Percentiles rank a stretch among this genome's conserved stretches.
Evolutionary conservation across 1,140 invertebrate genomes (phyloP).

Genomic region (Zophobas morio): DNA sequence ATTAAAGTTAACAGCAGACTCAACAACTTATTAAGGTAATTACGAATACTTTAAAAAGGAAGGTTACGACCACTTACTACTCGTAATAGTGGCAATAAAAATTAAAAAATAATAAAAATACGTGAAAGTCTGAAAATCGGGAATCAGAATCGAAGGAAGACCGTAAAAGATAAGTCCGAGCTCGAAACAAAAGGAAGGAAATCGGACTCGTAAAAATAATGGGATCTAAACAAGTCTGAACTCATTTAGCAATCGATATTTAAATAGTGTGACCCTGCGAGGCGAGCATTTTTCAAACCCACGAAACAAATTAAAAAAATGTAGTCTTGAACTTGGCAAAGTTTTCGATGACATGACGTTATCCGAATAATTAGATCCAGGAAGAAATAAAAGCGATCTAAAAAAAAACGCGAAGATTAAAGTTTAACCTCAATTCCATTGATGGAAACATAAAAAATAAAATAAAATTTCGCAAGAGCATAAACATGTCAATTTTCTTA

Average conservation of each 20-base stretch:
- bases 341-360: not conserved
- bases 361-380: constrained; percentile 1
- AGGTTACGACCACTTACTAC: no score
- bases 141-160: no score
- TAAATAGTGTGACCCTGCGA: not conserved
- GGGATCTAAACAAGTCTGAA: no score
- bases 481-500: constrained; percentile 13
- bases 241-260: not conserved
- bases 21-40: no score
- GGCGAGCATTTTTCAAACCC: not conserved
- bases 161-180: no score
- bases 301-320: not conserved
- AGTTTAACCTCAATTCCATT: constrained; percentile 18
- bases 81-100: no score
- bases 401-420: not conserved
- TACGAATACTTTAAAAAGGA: no score
- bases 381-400: constrained; percentile 15
- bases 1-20: no score
- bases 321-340: constrained; percentile 18
- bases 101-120: no score
- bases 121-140: no score
- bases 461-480: constrained; percentile 35
- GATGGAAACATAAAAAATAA: constrained; percentile 36
- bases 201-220: no score
- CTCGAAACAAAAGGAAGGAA: no score